phyloP scores from a whole-genome alignment of 2,888 invertebrate genomes.

The Gymnocheta viridis region DNA sequence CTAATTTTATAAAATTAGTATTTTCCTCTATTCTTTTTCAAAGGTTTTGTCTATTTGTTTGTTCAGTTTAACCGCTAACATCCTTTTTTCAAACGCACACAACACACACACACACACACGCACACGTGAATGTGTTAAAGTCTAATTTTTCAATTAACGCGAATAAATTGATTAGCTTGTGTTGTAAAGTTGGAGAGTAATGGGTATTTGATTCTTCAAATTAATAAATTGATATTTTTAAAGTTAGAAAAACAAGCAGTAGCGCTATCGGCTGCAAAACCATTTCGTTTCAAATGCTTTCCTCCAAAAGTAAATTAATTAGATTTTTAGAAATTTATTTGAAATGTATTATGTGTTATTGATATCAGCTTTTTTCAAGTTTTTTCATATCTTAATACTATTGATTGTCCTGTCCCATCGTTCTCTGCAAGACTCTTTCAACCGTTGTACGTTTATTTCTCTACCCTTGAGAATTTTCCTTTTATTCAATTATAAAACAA shows the following conservation, averaged over 20 bases:
- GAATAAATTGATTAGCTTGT: constrained; percentile 40
- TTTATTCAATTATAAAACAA: constrained; percentile 61
- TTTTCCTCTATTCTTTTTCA: constrained; percentile 62
- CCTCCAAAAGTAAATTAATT: too few species aligned
- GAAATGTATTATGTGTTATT: too few species aligned
- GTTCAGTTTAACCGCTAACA: constrained; percentile 62
- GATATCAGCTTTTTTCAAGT: too few species aligned
- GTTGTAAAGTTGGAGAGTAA: constrained; percentile 1
- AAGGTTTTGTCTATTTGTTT: constrained; percentile 38
- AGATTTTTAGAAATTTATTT: too few species aligned
- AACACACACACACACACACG: neutral
- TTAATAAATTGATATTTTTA: too few species aligned
- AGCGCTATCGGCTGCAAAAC: too few species aligned
- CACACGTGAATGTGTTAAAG: neutral
- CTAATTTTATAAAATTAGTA: constrained; percentile 64
- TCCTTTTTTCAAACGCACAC: constrained; percentile 47
- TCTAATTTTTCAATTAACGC: constrained; percentile 73
- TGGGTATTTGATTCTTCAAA: neutral
- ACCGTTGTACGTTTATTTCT: neutral
- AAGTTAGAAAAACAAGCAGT: too few species aligned
- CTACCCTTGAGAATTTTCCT: neutral
- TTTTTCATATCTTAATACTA: too few species aligned
- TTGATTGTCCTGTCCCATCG: too few species aligned
- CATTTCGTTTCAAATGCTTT: too few species aligned
- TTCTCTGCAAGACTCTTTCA: too few species aligned